Evolutionary conservation across 1,140 invertebrate genomes (phyloP), one percentile per base, ranked within the genome.

Genomic region (Brachionus sp.): DNA sequence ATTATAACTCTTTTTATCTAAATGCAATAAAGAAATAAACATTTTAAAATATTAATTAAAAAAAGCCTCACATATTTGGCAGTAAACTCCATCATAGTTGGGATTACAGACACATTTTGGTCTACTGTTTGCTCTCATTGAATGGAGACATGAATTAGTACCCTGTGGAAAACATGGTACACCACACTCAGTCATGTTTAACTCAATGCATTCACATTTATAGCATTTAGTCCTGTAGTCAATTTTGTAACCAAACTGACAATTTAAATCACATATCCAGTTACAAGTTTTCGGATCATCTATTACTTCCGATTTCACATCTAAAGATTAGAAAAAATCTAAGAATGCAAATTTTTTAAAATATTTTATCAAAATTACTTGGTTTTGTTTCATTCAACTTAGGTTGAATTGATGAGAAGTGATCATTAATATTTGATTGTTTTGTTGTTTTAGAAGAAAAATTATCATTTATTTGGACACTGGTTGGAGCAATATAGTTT

Each of bases 161-260:
- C 77, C 77, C 57, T 57, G 33, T 4, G 35, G 50, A 66, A 80
- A 80, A 44, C 77, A 80, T 16, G 77, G 77, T 16, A 80, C 77
- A 10, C 77, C 77, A 80, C 77, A 80, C 16, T 80, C 77, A 66
- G 77, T 80, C 50, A 80, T 57, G 9, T 80, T 57, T 5, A 80
- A 66, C 29, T 80, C 50, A 6, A 80, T 66, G 35, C 77, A 80
- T 80, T 80, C 77, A 44, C 77, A 80, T 80, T 80, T 80, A 66
- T 80, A 80, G 25, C 77, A 80, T 35, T 80, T 57, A 7, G 77
- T 80, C 25, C 50, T 50, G 16, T 57, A 44, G 16, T 80, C 39
- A 37, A 80, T 19, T 39, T 66, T 39, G 33, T 80, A 80, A 25
- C 77, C 77, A 62, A 39, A 80, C 23, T 46, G 50, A 80, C 77